phyloP scores from a whole-genome alignment of 2,888 invertebrate species.

The Clistopyga incitator region DNA sequence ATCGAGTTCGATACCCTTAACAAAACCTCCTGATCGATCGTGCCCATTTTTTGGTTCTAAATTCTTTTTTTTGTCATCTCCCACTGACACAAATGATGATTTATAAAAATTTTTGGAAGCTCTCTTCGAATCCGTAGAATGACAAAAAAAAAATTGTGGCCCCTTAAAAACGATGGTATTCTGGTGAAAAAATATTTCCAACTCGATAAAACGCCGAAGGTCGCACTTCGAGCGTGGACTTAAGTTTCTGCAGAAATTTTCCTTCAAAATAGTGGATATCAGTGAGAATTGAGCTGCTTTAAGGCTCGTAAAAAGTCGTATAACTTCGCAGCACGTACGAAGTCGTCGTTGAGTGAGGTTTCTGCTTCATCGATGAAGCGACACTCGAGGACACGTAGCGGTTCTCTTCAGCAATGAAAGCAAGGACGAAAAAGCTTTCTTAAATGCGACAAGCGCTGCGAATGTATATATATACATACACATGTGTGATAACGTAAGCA shows the following conservation, averaged over 20 bases:
- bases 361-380: conserved; percentile 12
- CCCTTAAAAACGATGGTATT: no score
- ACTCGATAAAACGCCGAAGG: background rate
- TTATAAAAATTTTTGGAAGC: no score
- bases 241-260: background rate
- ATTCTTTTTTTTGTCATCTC: no score
- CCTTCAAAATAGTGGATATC: background rate
- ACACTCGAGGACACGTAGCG: background rate
- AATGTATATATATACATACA: background rate
- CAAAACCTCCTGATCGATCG: background rate
- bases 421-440: conserved; percentile 23
- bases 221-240: background rate
- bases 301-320: background rate
- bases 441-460: background rate
- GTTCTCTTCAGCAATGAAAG: background rate
- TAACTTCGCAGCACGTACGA: background rate
- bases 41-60: background rate
- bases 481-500: background rate
- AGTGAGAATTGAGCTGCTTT: background rate
- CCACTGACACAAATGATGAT: no score
- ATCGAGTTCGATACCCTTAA: background rate
- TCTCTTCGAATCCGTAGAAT: no score
- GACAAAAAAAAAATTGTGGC: no score
- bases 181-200: background rate
- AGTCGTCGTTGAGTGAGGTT: background rate